Evolutionary conservation across 92 coral and sea anemone species (phyloP).

Genomic region (Blastomussa wellsi): DNA sequence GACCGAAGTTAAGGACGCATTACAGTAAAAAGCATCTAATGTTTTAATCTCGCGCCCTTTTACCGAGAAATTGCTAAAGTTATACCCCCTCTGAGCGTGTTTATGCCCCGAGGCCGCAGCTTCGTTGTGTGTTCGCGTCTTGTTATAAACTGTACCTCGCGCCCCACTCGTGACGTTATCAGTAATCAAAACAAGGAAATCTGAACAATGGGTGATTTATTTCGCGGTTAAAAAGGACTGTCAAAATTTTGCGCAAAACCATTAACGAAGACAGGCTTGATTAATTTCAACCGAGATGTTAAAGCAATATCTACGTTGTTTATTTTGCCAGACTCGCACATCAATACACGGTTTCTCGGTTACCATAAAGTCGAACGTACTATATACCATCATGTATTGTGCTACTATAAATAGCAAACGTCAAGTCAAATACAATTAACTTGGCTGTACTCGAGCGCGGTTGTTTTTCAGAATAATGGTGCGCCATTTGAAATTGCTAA

Average conservation of each 20-base stretch:
- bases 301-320: conserved; percentile 6
- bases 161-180: conserved; percentile 36
- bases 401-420: conserved; percentile 5
- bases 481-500: neutral
- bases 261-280: neutral
- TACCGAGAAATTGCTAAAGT: conserved; percentile 3
- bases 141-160: neutral
- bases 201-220: conserved; percentile 22
- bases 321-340: conserved; percentile 9
- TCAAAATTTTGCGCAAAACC: conserved; percentile 7
- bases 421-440: neutral
- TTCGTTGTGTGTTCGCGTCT: neutral
- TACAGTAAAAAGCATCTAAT: neutral
- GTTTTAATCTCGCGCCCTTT: conserved; percentile 24
- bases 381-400: neutral
- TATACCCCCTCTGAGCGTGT: conserved; percentile 32
- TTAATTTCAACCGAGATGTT: neutral
- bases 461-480: neutral
- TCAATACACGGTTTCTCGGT: conserved; percentile 12
- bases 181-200: conserved; percentile 29
- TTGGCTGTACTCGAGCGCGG: neutral
- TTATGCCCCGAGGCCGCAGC: conserved; percentile 3
- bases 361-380: neutral
- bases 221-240: conserved; percentile 25
- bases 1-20: neutral